Percentiles rank a stretch among this genome's conserved stretches.
Conservation (phyloP, 1,140 invertebrate genomes). For the Drosophila ficusphila region DNA sequence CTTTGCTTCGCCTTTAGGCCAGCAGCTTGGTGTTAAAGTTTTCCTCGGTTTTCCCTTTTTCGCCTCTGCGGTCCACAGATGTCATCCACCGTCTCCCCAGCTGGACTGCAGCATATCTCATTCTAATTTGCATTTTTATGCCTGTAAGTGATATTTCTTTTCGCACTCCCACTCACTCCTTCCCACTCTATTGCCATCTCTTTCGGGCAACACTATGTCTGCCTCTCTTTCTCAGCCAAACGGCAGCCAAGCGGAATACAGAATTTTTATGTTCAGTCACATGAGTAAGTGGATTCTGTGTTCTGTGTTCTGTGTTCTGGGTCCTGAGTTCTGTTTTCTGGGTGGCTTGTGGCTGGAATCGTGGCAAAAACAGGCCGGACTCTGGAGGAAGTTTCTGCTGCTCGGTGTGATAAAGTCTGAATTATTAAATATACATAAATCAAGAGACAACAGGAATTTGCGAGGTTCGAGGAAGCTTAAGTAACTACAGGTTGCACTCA, state of each 20-base stretch:
- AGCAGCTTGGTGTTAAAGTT: conserved; percentile 33
- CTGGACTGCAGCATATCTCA: conserved; percentile 39
- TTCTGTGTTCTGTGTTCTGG: no score
- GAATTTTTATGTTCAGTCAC: conserved; percentile 49
- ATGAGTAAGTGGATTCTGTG: conserved; percentile 43
- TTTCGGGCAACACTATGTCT: conserved; percentile 9
- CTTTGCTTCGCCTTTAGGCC: conserved; percentile 28
- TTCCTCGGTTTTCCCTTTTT: conserved; percentile 3
- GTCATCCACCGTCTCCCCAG: conserved; percentile 16
- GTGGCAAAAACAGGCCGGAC: neutral
- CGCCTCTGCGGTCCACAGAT: conserved; percentile 22
- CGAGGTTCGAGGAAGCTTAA: conserved; percentile 6
- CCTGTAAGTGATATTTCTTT: conserved; percentile 52
- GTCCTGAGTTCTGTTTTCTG: no score
- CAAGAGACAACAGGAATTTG: conserved; percentile 34
- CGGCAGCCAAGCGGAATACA: conserved; percentile 41
- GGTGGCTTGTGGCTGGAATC: conserved; percentile 17
- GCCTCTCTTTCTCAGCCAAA: conserved; percentile 9
- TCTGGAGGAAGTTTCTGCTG: conserved; percentile 35
- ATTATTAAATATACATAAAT: conserved; percentile 81
- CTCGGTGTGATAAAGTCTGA: conserved; percentile 68
- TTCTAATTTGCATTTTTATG: conserved; percentile 75
- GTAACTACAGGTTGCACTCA: neutral
- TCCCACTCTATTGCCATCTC: neutral
- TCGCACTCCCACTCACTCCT: neutral